Conservation (phyloP, 2,113 vertebrate genomes). For the Thryonomys swinderianus region DNA sequence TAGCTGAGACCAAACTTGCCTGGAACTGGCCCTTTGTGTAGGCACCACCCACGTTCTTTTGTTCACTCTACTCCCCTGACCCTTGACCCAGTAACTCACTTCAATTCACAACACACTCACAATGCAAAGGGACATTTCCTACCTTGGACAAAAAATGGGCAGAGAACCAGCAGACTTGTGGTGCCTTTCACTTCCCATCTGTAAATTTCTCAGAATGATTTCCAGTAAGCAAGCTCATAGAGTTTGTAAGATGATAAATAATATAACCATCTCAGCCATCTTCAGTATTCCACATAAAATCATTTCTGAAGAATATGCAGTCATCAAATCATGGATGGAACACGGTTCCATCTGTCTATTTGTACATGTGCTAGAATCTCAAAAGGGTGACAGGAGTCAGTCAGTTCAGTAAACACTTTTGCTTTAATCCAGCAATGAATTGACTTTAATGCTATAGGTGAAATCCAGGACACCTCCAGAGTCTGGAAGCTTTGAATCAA, state of each 20-base stretch:
- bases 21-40: not conserved
- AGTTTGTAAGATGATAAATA: constrained; percentile 34
- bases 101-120: not conserved
- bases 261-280: not conserved
- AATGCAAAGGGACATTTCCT: constrained; percentile 73
- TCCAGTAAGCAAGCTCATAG: constrained; percentile 67
- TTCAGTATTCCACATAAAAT: constrained; percentile 14
- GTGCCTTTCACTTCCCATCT: constrained; percentile 78
- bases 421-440: not conserved
- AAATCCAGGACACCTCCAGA: not conserved
- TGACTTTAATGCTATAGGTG: not conserved
- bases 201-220: constrained; percentile 75
- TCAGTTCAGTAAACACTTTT: not conserved
- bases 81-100: constrained; percentile 54
- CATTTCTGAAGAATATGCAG: not conserved
- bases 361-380: not conserved
- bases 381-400: not conserved
- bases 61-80: constrained; percentile 2
- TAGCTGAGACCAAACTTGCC: not conserved
- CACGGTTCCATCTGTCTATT: not conserved
- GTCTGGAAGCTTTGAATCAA: not conserved
- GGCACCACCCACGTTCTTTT: constrained; percentile 53
- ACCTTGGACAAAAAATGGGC: constrained; percentile 71
- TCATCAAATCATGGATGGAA: not conserved
- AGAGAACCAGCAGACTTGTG: constrained; percentile 76